phyloP scores from a whole-genome alignment of 2,888 invertebrate genomes.

The Amaurobius ferox region DNA sequence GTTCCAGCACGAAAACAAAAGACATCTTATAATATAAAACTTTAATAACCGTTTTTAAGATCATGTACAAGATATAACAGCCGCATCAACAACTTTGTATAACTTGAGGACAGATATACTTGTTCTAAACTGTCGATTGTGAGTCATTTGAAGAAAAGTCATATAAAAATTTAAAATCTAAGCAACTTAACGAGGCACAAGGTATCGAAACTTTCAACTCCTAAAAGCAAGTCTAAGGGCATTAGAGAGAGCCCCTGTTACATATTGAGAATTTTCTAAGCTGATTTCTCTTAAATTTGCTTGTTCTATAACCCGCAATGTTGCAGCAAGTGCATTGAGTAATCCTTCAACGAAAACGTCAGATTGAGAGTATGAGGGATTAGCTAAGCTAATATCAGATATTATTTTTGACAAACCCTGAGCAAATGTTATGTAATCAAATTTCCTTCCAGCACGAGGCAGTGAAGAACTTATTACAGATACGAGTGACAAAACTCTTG shows the following conservation, averaged over 20 bases:
- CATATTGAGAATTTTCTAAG: not conserved
- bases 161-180: too few species aligned
- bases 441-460: not conserved
- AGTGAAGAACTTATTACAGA: not conserved
- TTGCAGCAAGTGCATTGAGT: not conserved
- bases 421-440: not conserved
- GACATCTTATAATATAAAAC: too few species aligned
- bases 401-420: not conserved
- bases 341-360: conserved; percentile 1
- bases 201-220: too few species aligned
- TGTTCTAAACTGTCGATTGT: too few species aligned
- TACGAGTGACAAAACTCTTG: not conserved
- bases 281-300: not conserved
- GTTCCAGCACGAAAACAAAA: too few species aligned
- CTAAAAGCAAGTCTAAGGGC: too few species aligned
- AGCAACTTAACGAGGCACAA: too few species aligned
- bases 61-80: too few species aligned
- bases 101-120: too few species aligned
- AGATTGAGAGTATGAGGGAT: not conserved
- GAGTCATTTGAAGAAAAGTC: too few species aligned
- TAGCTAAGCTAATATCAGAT: not conserved
- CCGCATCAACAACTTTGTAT: too few species aligned
- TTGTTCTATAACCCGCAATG: not conserved
- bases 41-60: too few species aligned
- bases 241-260: not conserved